Base-by-base conservation (phyloP, 37 sponge, comb jelly and placozoan genomes). In the Halisarca cf. caerulea region DNA sequence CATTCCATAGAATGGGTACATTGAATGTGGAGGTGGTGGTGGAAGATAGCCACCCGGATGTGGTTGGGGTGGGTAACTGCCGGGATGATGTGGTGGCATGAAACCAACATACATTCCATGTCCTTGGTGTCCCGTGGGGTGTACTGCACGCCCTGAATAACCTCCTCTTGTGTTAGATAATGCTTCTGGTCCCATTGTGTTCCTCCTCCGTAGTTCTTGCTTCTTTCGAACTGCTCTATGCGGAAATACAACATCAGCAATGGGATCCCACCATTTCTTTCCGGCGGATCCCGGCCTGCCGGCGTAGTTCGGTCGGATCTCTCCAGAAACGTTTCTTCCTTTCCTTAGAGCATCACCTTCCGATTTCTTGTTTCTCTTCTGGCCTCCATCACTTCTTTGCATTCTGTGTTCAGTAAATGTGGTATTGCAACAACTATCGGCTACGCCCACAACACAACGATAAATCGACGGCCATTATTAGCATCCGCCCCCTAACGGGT, bases 231-330 rank as follows among this genome's bases (percentile, higher is more conserved):
- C 45, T 6, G 11, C 6, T n/a, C 77, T 42, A 74, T 74, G 77
- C 18, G 77, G 77, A 37, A 74, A 74, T 41, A 74, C 36, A n/a
- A 74, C 42, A 38, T 74, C 45, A 39, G 77, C 77, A 74, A 74
- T 74, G 0, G 77, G 77, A 38, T 74, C 77, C 77, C 77, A 74
- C 77, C 77, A 74, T 25, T 74, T 74, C 36, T 40, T 74, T 20
- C 77, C 36, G 0, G 24, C 21, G 6, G 41, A 14, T 14, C 11
- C 51, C 51, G 51, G 11, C 11, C 11, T 47, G 11, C 51, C 51
- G 9, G 9, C 51, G 11, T 6, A 47, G 11, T 47, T 47, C 51
- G 51, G 51, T 47, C 51, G 51, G 6, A 28, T 62, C n/a, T n/a
- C 64, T 62, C 64, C 25, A 20, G 64, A 30, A 23, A 15, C n/a